Conservation (phyloP, 2,888 invertebrate genomes). For the Thysanoteuthis rhombus region DNA sequence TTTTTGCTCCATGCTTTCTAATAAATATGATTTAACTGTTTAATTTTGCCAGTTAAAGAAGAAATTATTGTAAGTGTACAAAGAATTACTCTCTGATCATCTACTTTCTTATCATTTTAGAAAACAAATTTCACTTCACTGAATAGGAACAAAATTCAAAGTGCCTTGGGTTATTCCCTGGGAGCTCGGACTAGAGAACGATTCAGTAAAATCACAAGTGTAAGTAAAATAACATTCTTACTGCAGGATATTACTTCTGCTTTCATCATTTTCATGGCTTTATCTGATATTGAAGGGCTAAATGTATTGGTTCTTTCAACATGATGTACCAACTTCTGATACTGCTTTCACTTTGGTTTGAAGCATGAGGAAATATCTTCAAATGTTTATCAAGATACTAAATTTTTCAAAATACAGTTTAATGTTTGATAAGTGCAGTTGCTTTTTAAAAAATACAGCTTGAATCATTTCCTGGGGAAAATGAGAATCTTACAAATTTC, state of each 20-base stretch:
- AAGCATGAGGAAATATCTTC: too few species aligned
- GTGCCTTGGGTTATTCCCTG: conserved; percentile 64
- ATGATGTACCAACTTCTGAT: too few species aligned
- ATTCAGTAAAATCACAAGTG: conserved; percentile 47
- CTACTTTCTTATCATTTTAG: conserved; percentile 43
- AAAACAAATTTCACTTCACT: conserved; percentile 63
- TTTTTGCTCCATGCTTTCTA: background rate
- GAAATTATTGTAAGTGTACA: background rate
- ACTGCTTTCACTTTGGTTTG: too few species aligned
- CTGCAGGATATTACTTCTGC: background rate
- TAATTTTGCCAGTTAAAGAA: background rate
- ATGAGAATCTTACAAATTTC: too few species aligned
- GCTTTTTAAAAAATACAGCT: too few species aligned
- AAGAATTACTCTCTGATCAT: conserved; percentile 2
- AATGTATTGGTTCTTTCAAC: background rate
- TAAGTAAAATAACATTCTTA: conserved; percentile 44
- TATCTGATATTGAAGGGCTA: background rate
- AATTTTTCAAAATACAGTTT: too few species aligned
- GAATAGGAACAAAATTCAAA: conserved; percentile 60
- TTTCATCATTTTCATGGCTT: background rate
- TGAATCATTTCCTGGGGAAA: too few species aligned
- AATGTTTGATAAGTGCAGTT: too few species aligned
- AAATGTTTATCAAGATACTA: too few species aligned
- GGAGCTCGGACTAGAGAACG: conserved; percentile 66
- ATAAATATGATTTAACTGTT: background rate